phyloP scores from a whole-genome alignment of 1,140 invertebrate genomes.

The Plutomurus gul region DNA sequence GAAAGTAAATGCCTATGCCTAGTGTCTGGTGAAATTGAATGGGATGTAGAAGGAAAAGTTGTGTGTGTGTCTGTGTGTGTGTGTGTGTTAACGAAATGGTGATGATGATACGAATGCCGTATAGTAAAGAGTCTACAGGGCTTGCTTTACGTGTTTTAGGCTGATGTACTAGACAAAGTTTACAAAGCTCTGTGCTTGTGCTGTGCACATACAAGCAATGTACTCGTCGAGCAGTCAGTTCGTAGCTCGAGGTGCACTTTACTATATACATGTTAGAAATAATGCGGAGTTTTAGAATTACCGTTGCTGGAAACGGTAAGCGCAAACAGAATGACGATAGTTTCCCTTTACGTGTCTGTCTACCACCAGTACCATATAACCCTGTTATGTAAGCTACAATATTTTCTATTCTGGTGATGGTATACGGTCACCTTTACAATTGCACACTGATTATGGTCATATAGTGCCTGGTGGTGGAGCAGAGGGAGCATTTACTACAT shows the following conservation, averaged over 20 bases:
- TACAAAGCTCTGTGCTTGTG: too few species aligned
- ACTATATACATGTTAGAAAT: too few species aligned
- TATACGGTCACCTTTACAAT: too few species aligned
- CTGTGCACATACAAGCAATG: not conserved
- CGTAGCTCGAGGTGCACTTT: not conserved
- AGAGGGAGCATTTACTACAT: too few species aligned
- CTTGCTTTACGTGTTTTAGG: too few species aligned
- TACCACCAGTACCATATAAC: too few species aligned
- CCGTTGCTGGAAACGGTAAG: constrained; percentile 23
- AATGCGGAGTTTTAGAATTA: not conserved
- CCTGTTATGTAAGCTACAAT: not conserved
- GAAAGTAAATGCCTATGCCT: not conserved
- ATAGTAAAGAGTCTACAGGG: too few species aligned
- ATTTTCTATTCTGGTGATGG: not conserved
- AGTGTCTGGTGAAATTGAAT: constrained; percentile 4
- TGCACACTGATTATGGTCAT: too few species aligned
- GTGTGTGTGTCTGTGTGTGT: not conserved
- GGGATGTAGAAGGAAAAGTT: not conserved
- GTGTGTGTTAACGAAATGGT: not conserved
- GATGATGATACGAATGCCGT: not conserved
- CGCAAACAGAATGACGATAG: not conserved
- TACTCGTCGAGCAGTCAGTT: not conserved
- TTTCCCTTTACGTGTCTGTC: not conserved
- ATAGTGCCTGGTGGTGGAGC: too few species aligned
- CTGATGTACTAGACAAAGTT: too few species aligned